Base-by-base conservation (phyloP, 2,113 vertebrate species). In the Bucco capensis region DNA sequence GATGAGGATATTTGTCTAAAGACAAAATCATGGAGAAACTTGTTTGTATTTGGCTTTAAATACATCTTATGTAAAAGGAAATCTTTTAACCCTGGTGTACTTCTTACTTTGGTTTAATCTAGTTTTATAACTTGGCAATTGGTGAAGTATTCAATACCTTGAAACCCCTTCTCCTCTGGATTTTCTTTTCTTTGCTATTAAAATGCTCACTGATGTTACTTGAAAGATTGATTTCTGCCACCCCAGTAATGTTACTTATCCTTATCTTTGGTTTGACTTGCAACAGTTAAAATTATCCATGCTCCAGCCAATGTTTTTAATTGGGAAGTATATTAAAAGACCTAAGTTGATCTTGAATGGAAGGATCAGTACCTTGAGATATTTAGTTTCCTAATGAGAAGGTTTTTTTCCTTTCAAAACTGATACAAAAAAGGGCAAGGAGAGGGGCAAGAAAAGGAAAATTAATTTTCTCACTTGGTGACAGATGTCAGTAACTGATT, bases 21-120 rank as follows among this genome's bases (percentile, higher is more conserved):
- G 94, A 24, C 25, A 77, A 89, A 80, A 47, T 90, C 90, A 73
- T 74, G 31, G 67, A n/a, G 28, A 38, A 81, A 71, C 47, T 74
- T 92, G 54, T 83, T 85, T 83, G 40, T 79, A 35, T 87, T 89
- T 91, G 83, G 82, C 77, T 88, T 89, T 19, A 50, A 71, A 51
- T 75, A 15, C 17, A 25, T 51, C 38, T 81, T 92, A 64, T 2
- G 13, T 89, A 86, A 91, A 92, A 91, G n/a, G 33, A 79, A 71
- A n/a, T 73, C 4, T 67, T 71, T 84, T 76, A 58, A 73, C 30
- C 25, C 17, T 73, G 54, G 3, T 58, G 27, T 61, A 30, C 58
- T 74, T 84, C 30, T 80, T 74, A 19, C 54, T 82, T n/a, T 82
- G 50, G 9, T 53, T 89, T 94, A 76, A 81, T 92, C 51, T 71